Percentiles rank a stretch among this genome's conserved stretches.
phyloP scores from a whole-genome alignment of 23 tunicate genomes.

The Halocynthia roretzi region DNA sequence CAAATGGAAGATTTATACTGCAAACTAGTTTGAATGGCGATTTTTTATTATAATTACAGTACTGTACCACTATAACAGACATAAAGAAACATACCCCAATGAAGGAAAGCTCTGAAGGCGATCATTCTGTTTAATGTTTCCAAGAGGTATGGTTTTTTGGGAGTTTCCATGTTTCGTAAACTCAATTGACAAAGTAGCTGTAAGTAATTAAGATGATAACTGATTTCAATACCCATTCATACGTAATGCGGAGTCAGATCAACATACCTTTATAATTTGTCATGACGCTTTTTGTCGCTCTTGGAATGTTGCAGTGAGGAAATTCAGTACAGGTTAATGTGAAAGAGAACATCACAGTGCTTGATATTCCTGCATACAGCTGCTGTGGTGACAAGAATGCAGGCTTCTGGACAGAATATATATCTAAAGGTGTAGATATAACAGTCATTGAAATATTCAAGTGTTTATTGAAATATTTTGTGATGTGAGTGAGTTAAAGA shows the following conservation, averaged over 20 bases:
- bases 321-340: not conserved
- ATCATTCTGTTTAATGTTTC: not conserved
- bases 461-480: not conserved
- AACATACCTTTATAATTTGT: slow-evolving; percentile 14
- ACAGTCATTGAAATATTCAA: not conserved
- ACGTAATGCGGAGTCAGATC: not conserved
- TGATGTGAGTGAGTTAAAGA: not conserved
- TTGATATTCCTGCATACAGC: not conserved
- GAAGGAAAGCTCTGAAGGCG: slow-evolving; percentile 4
- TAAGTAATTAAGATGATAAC: no score
- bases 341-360: slow-evolving; percentile 10
- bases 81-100: not conserved
- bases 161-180: not conserved
- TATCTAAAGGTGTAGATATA: not conserved
- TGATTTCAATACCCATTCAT: no score
- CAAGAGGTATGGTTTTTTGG: not conserved
- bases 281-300: not conserved
- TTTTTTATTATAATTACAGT: no score
- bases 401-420: slow-evolving; percentile 1
- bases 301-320: slow-evolving; percentile 25
- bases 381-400: not conserved
- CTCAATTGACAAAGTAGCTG: no score
- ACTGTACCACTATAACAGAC: not conserved
- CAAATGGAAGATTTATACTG: no score
- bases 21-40: no score